A percentile compares a stretch with the other conserved stretches of the same genome.
Evolutionary conservation across 2,113 vertebrate species (phyloP).

Genomic region (Fregata magnificens): DNA sequence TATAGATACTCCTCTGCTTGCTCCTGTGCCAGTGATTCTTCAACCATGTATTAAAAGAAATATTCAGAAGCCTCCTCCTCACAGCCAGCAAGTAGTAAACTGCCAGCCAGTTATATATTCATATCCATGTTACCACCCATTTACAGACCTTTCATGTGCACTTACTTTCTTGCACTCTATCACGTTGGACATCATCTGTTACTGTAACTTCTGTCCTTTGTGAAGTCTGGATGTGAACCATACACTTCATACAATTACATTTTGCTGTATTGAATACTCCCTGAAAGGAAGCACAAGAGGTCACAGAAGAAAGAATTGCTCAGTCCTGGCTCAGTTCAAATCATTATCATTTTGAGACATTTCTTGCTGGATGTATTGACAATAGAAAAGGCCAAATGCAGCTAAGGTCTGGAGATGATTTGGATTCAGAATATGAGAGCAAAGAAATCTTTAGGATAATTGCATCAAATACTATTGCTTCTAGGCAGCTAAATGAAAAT

Average conservation of each 20-base stretch:
- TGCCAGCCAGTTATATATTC: not conserved
- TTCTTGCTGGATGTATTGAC: not conserved
- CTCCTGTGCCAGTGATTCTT: not conserved
- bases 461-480: not conserved
- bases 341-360: not conserved
- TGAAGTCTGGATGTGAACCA: not conserved
- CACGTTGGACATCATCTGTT: not conserved
- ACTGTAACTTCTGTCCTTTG: not conserved
- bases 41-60: not conserved
- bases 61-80: not conserved
- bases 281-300: not conserved
- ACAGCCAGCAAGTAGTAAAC: not conserved
- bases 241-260: not conserved
- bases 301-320: not conserved
- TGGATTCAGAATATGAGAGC: not conserved
- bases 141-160: not conserved
- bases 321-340: not conserved
- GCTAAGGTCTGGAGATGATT: not conserved
- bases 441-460: not conserved
- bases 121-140: not conserved
- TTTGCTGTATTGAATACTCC: not conserved
- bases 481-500: not conserved
- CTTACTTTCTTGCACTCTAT: not conserved
- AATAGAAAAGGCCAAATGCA: not conserved
- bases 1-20: not conserved